Evolutionary conservation across 1,140 invertebrate species (phyloP).

Genomic region (Drosophila busckii): DNA sequence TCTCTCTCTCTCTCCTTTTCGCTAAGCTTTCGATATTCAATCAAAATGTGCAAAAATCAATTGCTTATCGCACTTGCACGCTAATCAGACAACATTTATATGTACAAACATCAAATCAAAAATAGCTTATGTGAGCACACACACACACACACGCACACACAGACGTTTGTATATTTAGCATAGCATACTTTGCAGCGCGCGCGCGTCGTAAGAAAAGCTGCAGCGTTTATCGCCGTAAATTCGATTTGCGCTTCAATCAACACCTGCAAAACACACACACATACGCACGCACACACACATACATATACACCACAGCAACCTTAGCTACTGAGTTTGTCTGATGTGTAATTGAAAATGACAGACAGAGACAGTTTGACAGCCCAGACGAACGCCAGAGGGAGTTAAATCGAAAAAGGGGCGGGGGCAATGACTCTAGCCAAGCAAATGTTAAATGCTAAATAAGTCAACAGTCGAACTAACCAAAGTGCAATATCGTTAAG

Average conservation of each 20-base stretch:
- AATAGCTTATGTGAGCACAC: conserved; percentile 6
- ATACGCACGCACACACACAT: neutral
- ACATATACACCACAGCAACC: no score
- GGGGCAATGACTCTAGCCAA: no score
- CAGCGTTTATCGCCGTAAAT: conserved; percentile 37
- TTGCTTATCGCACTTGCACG: conserved; percentile 35
- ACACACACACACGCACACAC: neutral
- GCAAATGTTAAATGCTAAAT: no score
- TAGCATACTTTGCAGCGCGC: conserved; percentile 46
- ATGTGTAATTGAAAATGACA: no score
- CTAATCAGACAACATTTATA: conserved; percentile 46
- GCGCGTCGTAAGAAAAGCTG: conserved; percentile 14
- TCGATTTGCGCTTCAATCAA: conserved; percentile 38
- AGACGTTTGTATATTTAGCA: conserved; percentile 21
- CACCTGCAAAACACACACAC: conserved; percentile 9
- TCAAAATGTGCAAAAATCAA: conserved; percentile 45
- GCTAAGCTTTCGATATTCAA: conserved; percentile 39
- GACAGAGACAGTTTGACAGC: no score
- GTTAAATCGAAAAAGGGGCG: no score
- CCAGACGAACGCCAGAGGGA: no score
- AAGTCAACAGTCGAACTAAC: no score
- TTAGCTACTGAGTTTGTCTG: no score
- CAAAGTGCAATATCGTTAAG: no score
- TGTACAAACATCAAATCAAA: conserved; percentile 14
- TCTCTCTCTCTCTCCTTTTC: no score